A percentile compares a stretch with the other conserved stretches of the same genome.
phyloP scores from a whole-genome alignment of 2,113 vertebrate species.

The Caranx ignobilis region DNA sequence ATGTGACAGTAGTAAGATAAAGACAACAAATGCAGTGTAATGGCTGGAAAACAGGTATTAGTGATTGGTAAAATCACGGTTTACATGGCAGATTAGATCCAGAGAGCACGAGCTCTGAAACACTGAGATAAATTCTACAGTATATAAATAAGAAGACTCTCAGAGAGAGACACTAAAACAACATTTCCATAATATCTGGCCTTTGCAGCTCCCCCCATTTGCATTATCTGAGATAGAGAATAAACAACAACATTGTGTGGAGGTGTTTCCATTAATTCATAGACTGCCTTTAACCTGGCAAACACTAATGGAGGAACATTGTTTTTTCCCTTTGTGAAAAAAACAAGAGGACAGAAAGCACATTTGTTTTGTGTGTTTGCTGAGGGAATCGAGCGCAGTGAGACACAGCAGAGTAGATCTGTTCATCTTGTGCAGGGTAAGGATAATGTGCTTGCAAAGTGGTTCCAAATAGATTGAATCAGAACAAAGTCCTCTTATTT shows the following conservation, averaged over 20 bases:
- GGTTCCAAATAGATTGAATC: slow-evolving; percentile 61
- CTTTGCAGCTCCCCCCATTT: slow-evolving; percentile 42
- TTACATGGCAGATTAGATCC: not conserved
- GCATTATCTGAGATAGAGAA: slow-evolving; percentile 32
- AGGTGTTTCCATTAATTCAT: slow-evolving; percentile 60
- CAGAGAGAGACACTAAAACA: not conserved
- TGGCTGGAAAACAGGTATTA: slow-evolving; percentile 9
- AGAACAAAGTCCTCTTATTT: slow-evolving; percentile 56
- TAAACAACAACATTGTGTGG: slow-evolving; percentile 47
- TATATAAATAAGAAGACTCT: no score
- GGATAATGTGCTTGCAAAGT: slow-evolving; percentile 62
- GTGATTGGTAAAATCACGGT: not conserved
- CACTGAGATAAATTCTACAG: not conserved
- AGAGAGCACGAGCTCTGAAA: not conserved
- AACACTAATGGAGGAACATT: slow-evolving; percentile 46
- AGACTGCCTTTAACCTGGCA: slow-evolving; percentile 35
- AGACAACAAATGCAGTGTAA: slow-evolving; percentile 3
- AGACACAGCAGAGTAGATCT: slow-evolving; percentile 24
- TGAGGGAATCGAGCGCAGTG: slow-evolving; percentile 10
- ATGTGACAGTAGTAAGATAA: not conserved
- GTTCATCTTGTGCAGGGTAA: slow-evolving; percentile 32
- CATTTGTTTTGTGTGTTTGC: not conserved
- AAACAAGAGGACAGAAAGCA: not conserved
- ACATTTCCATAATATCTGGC: slow-evolving; percentile 27
- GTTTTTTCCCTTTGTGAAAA: slow-evolving; percentile 3